phyloP scores from a whole-genome alignment of 2,797 vertebrate species.

The Sebastes taczanowskii region DNA sequence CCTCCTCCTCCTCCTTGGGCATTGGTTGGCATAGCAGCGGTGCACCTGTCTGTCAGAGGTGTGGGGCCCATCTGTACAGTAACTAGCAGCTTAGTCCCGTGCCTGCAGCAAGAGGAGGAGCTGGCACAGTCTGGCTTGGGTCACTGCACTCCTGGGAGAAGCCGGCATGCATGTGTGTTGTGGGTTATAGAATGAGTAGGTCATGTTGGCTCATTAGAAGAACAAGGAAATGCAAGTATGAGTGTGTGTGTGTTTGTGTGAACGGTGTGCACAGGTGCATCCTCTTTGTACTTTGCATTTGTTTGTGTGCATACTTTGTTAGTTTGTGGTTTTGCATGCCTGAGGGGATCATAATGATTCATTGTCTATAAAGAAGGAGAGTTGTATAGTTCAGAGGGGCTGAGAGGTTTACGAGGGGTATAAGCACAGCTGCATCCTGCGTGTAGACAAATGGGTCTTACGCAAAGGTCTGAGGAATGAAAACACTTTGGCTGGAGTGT shows the following conservation, averaged over 20 bases:
- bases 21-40: constrained; percentile 35
- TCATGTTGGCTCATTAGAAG: constrained; percentile 44
- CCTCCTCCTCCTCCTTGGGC: neutral
- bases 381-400: constrained; percentile 33
- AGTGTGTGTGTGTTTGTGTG: neutral
- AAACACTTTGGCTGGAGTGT: constrained; percentile 19
- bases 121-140: constrained; percentile 51
- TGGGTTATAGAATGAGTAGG: constrained; percentile 37
- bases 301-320: constrained; percentile 40
- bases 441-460: constrained; percentile 36
- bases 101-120: constrained; percentile 69
- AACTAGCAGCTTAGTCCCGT: constrained; percentile 55
- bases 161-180: constrained; percentile 15
- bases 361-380: constrained; percentile 53
- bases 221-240: constrained; percentile 46
- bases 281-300: constrained; percentile 51
- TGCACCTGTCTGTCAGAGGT: constrained; percentile 69
- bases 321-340: constrained; percentile 11
- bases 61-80: constrained; percentile 69
- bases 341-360: constrained; percentile 51
- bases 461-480: constrained; percentile 34
- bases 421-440: constrained; percentile 73
- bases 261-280: constrained; percentile 47
- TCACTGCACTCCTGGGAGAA: constrained; percentile 56
- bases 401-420: constrained; percentile 58